phyloP scores from a whole-genome alignment of 2,113 vertebrate species.

The Marmota flaviventris region DNA sequence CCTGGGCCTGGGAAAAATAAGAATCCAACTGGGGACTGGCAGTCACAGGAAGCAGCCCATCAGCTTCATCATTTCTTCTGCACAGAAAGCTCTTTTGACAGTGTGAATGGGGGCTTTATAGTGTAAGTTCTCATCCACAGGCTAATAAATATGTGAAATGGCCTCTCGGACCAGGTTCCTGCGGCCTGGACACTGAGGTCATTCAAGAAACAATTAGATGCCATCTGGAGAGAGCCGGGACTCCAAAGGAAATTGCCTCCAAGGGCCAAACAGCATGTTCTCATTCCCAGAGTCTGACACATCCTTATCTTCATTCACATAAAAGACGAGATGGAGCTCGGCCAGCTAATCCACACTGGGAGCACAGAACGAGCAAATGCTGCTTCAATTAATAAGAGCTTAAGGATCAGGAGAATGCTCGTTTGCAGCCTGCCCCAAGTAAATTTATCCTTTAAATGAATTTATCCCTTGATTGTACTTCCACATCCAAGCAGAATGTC shows the following conservation, averaged over 20 bases:
- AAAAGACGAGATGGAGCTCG: background rate
- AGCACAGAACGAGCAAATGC: background rate
- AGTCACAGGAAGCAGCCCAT: slow-evolving; percentile 76
- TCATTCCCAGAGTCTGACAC: slow-evolving; percentile 76
- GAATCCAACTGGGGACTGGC: slow-evolving; percentile 4
- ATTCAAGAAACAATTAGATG: slow-evolving; percentile 83
- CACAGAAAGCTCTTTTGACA: slow-evolving; percentile 80
- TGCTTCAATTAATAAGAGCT: background rate
- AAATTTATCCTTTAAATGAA: background rate
- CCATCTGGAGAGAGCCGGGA: slow-evolving; percentile 82
- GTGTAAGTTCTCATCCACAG: slow-evolving; percentile 59
- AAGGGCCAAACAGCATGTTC: slow-evolving; percentile 71
- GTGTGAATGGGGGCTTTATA: slow-evolving; percentile 82
- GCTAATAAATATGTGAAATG: slow-evolving; percentile 81
- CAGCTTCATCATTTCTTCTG: slow-evolving; percentile 53
- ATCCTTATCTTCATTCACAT: slow-evolving; percentile 74
- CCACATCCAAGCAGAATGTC: background rate
- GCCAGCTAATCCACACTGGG: slow-evolving; percentile 51
- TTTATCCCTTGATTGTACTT: background rate
- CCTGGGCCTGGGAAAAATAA: slow-evolving; percentile 67
- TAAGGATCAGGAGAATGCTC: background rate
- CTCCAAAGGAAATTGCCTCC: slow-evolving; percentile 75
- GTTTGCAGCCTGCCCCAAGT: background rate
- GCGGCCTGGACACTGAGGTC: slow-evolving; percentile 81
- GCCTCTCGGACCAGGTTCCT: slow-evolving; percentile 81